Conservation (phyloP, 2,113 vertebrate genomes). For the Panthera leo region DNA sequence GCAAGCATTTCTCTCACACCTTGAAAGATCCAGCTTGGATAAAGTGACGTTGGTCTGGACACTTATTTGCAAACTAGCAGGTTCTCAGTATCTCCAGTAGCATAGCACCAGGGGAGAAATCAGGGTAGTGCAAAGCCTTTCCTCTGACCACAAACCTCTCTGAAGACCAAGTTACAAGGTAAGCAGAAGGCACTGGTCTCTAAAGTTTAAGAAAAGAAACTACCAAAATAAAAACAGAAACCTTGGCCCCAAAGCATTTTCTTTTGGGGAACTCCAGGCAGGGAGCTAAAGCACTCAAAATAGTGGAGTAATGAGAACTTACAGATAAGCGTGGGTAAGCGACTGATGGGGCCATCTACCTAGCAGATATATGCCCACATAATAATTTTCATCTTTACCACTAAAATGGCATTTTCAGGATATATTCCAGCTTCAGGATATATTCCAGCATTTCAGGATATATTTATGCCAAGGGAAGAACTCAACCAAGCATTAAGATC, state of each 20-base stretch:
- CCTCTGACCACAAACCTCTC: neutral
- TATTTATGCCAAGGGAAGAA: neutral
- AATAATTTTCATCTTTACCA: neutral
- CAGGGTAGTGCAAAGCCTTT: neutral
- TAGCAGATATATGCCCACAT: neutral
- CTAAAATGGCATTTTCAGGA: neutral
- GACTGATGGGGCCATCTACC: neutral
- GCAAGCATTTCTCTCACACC: neutral
- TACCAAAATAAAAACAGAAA: neutral
- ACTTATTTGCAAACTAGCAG: neutral
- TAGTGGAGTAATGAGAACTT: neutral
- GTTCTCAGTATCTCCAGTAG: neutral
- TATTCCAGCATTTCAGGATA: neutral
- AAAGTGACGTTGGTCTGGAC: neutral
- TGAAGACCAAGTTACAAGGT: neutral
- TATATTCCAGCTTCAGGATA: neutral
- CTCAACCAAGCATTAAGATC: neutral
- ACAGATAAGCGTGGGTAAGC: neutral
- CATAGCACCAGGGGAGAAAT: neutral
- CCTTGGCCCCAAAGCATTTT: neutral
- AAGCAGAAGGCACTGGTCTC: neutral
- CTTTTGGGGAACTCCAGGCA: neutral
- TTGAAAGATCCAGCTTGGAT: neutral
- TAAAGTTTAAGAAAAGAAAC: neutral
- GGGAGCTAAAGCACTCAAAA: neutral